Evolutionary conservation across 2,888 invertebrate species (phyloP).

Genomic region (Hylaea fasciaria): DNA sequence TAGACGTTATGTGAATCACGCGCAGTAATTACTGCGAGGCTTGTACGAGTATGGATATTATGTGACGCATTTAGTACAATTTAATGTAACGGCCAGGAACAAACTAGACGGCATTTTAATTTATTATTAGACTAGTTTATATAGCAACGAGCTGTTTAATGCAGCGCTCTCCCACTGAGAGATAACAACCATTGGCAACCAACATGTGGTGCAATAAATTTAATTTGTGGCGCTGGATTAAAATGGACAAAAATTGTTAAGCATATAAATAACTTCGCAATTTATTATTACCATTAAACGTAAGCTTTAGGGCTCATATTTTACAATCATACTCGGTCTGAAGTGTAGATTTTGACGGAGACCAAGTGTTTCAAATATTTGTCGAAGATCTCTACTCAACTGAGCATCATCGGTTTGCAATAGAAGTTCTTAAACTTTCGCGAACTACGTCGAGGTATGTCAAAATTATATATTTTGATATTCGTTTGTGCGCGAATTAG

Average conservation of each 20-base stretch:
- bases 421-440: too few species aligned
- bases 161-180: slow-evolving; percentile 72
- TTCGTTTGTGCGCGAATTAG: too few species aligned
- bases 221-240: slow-evolving; percentile 24
- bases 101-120: slow-evolving; percentile 33
- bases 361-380: too few species aligned
- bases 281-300: background rate
- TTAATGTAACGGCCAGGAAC: slow-evolving; percentile 37
- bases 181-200: slow-evolving; percentile 52
- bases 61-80: slow-evolving; percentile 60
- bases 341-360: too few species aligned
- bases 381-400: too few species aligned
- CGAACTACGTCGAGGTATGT: too few species aligned
- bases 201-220: slow-evolving; percentile 40
- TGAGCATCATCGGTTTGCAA: too few species aligned
- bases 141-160: slow-evolving; percentile 46
- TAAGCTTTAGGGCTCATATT: background rate
- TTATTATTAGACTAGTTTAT: slow-evolving; percentile 50
- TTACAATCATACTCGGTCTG: background rate
- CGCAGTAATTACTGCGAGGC: slow-evolving; percentile 55
- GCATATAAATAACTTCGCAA: slow-evolving; percentile 6
- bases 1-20: slow-evolving; percentile 65
- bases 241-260: slow-evolving; percentile 13
- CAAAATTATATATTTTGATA: too few species aligned
- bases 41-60: slow-evolving; percentile 55